phyloP scores from a whole-genome alignment of 2,888 invertebrate species.

The Liopterus haemorrhoidalis region DNA sequence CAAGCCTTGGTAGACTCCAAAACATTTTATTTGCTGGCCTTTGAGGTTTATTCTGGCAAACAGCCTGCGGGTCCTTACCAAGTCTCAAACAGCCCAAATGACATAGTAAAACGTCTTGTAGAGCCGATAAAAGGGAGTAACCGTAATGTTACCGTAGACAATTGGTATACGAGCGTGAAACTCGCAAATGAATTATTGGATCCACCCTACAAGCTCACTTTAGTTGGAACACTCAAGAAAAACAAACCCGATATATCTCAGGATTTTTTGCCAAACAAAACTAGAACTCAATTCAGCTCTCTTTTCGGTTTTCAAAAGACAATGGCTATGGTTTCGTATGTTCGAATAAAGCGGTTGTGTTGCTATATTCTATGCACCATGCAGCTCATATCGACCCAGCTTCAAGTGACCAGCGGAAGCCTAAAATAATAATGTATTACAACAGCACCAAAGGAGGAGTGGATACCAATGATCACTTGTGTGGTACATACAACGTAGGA shows the following conservation, averaged over 20 bases:
- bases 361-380: conserved; percentile 31
- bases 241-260: conserved; percentile 21
- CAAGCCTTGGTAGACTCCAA: no score
- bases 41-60: no score
- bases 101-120: conserved; percentile 15
- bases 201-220: conserved; percentile 17
- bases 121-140: conserved; percentile 15
- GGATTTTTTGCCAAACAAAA: conserved; percentile 21
- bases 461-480: conserved; percentile 26
- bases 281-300: conserved; percentile 6
- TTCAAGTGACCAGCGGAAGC: conserved; percentile 27
- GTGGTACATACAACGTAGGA: conserved; percentile 28
- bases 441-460: conserved; percentile 26
- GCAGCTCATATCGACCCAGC: conserved; percentile 27
- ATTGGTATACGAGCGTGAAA: conserved; percentile 20
- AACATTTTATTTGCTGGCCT: no score
- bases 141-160: conserved; percentile 25
- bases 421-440: conserved; percentile 32
- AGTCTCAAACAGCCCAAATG: conserved; percentile 11
- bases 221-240: conserved; percentile 22
- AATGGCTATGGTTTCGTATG: conserved; percentile 29
- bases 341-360: conserved; percentile 30
- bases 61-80: no score
- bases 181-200: conserved; percentile 14
- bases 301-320: conserved; percentile 19